Evolutionary conservation across 2,113 vertebrate species (phyloP).

Genomic region (Zapornia atra): DNA sequence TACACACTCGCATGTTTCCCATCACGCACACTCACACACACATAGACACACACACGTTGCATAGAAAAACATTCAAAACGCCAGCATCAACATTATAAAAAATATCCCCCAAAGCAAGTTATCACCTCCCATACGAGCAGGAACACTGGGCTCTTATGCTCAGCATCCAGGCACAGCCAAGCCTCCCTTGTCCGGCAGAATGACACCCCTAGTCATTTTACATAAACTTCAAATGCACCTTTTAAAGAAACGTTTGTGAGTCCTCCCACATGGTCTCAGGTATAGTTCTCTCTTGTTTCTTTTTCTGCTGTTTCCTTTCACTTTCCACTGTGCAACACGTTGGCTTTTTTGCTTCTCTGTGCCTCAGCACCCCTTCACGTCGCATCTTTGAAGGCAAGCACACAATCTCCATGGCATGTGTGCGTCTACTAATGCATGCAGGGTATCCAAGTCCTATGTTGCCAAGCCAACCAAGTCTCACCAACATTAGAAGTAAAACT

Average conservation of each 20-base stretch:
- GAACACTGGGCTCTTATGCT: slow-evolving; percentile 67
- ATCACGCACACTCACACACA: slow-evolving; percentile 53
- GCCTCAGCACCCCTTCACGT: background rate
- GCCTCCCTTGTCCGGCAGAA: slow-evolving; percentile 13
- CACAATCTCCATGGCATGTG: rapidly evolving
- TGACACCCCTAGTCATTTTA: background rate
- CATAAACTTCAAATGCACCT: background rate
- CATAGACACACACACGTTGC: slow-evolving; percentile 19
- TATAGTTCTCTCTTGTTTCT: background rate
- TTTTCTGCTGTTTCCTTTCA: background rate
- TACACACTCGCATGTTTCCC: slow-evolving; percentile 44
- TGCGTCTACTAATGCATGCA: background rate
- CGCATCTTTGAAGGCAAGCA: background rate
- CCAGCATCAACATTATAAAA: slow-evolving; percentile 74
- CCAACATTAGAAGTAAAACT: background rate
- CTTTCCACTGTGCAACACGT: background rate
- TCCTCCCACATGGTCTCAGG: background rate
- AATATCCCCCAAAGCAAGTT: slow-evolving; percentile 65
- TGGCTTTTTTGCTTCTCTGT: background rate
- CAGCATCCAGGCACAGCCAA: slow-evolving; percentile 5
- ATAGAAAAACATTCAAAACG: slow-evolving; percentile 69
- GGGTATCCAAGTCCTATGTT: background rate
- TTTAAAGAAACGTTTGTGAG: slow-evolving; percentile 12
- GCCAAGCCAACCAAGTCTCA: background rate
- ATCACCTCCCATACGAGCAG: slow-evolving; percentile 37